Percentiles rank a stretch among this genome's conserved stretches.
Evolutionary conservation across 2,113 vertebrate species (phyloP).

Genomic region (Hemibates koningsi): DNA sequence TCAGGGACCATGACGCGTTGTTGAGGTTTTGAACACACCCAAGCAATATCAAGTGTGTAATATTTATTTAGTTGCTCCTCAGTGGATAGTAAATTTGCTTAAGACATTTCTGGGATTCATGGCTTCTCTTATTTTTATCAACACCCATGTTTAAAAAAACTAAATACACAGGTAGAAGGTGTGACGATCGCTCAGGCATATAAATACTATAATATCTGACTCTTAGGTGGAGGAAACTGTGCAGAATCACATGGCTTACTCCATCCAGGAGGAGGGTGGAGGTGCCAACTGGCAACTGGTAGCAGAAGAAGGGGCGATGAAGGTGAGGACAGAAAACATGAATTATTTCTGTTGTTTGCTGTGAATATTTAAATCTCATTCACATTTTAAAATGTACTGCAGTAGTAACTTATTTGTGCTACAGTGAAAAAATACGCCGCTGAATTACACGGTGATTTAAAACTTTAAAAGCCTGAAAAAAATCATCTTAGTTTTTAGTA

Average conservation of each 20-base stretch:
- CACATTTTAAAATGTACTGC: neutral
- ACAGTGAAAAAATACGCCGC: neutral
- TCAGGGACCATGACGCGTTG: neutral
- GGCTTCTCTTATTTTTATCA: neutral
- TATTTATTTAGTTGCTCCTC: neutral
- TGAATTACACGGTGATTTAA: neutral
- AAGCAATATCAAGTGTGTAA: neutral
- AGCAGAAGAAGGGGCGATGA: slow-evolving; percentile 98
- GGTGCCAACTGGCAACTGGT: slow-evolving; percentile 99
- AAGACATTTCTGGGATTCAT: neutral
- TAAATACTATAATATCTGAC: neutral
- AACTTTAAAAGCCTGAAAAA: neutral
- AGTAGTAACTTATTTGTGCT: neutral
- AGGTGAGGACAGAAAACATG: slow-evolving; percentile 72
- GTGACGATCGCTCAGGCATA: neutral
- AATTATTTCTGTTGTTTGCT: slow-evolving; percentile 5
- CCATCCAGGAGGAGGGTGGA: slow-evolving; percentile 93
- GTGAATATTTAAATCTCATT: neutral
- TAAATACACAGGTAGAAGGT: neutral
- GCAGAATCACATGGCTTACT: slow-evolving; percentile 94
- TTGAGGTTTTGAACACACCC: neutral
- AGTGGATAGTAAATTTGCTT: neutral
- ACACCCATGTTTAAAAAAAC: neutral
- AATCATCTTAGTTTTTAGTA: neutral
- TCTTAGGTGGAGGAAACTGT: slow-evolving; percentile 94